Conservation (phyloP, 2,797 vertebrate species). For the Monodelphis domestica region DNA sequence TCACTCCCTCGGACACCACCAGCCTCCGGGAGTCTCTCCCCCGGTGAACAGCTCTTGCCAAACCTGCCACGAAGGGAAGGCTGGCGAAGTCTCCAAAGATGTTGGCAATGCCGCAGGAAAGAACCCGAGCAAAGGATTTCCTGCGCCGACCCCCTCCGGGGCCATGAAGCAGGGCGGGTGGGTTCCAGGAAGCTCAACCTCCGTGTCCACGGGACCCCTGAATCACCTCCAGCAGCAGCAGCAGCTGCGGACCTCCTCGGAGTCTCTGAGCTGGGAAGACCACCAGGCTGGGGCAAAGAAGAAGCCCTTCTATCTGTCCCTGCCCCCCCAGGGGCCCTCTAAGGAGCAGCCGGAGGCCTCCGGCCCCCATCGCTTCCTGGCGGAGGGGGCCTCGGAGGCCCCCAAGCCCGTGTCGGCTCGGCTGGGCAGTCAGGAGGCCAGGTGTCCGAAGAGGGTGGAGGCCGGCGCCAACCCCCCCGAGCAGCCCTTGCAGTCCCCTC, state of each 20-base stretch:
- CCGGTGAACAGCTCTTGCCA: conserved; percentile 76
- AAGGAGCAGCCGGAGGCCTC: background rate
- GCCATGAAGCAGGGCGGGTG: conserved; percentile 43
- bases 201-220: background rate
- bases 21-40: conserved; percentile 38
- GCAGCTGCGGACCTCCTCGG: background rate
- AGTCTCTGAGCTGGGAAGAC: background rate
- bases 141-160: conserved; percentile 42
- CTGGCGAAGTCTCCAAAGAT: conserved; percentile 13
- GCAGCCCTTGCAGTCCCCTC: conserved; percentile 50
- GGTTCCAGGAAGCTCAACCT: background rate
- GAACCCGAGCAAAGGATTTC: conserved; percentile 52
- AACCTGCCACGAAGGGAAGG: conserved; percentile 47
- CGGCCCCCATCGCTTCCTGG: background rate
- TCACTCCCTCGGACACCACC: conserved; percentile 53
- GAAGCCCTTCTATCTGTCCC: background rate
- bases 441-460: conserved; percentile 48
- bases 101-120: conserved; percentile 46
- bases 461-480: background rate
- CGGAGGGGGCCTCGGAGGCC: background rate
- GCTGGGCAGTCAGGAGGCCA: background rate
- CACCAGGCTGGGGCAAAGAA: background rate
- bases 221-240: conserved; percentile 1
- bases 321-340: background rate
- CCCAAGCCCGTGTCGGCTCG: background rate